Base-by-base conservation (phyloP, 64 coral and sea anemone species). In the Montipora foliosa region DNA sequence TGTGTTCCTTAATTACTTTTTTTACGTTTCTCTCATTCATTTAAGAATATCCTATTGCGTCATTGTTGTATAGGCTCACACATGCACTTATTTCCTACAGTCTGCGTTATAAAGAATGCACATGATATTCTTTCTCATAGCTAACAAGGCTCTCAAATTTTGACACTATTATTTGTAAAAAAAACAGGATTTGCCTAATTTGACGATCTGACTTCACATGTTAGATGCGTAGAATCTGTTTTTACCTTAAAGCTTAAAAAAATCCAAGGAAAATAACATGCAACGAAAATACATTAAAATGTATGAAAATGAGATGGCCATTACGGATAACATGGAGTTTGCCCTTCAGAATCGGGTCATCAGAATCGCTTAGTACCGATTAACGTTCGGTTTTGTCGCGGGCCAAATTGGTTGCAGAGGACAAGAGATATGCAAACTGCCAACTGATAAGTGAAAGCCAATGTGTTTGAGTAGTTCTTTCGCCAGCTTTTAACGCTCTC, bases 351-450 rank as follows among this genome's bases (percentile, higher is more conserved):
- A 46, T 84, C 82, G 13, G 17, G 60, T 59, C 82, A 9, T 69
- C 44, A 69, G 21, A 84, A 21, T 69, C 55, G 13, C 55, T 17
- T 44, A 17, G 22, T 14, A 5, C 3, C 22, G 80, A 82, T 82
- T 82, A 82, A 82, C 62, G 29, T 62, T 68, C 60, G 49, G 60
- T 67, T 49, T 84, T 84, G 37, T 85, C 10, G 5, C 53, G 37
- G 19, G 11, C 1, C 20, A 44, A 84, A 49, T 22, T 85, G 12
- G 60, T 70, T 49, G 60, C 52, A 13, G 76, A 64, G 12, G 29
- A 17, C 12, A 24, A 24, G 20, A 67, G 14, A 29, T 83, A 44
- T 48, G 29, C 29, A 37, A 37, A 37, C 29, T 37, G 29, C 29
- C 29, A 37, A 37, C 29, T 37, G 29, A 37, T 37, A 37, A 37